phyloP scores from a whole-genome alignment of 2,113 vertebrate species.

The Morone saxatilis region DNA sequence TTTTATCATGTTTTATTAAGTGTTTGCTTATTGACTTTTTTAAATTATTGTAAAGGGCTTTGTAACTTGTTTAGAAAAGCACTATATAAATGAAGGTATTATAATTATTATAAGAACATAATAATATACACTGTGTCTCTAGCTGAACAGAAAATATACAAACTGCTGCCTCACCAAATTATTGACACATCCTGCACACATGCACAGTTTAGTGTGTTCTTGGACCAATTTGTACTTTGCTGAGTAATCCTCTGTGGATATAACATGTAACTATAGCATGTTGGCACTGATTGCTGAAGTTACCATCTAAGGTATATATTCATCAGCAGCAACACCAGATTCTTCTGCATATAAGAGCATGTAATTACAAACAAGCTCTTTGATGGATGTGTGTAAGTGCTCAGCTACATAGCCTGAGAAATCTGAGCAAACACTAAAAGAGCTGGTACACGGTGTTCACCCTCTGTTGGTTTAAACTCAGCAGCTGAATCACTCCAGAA shows the following conservation, averaged over 20 bases:
- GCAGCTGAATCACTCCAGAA: constrained; percentile 33
- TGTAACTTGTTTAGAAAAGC: too few relatives aligned
- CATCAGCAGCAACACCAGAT: constrained; percentile 7
- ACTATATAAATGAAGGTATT: too few relatives aligned
- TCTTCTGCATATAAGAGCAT: constrained; percentile 9
- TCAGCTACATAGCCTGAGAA: constrained; percentile 19
- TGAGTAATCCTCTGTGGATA: background rate
- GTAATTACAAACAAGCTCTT: constrained; percentile 27
- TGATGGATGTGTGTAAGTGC: background rate
- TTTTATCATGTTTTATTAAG: too few relatives aligned
- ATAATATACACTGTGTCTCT: background rate
- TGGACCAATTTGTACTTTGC: background rate
- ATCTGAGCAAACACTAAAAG: constrained; percentile 36
- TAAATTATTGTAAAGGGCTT: too few relatives aligned
- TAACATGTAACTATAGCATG: background rate
- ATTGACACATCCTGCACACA: background rate
- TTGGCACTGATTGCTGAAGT: background rate
- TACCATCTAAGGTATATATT: background rate
- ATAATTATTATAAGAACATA: too few relatives aligned
- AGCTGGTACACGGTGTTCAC: constrained; percentile 11
- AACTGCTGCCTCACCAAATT: background rate
- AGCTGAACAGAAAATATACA: background rate
- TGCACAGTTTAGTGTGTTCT: background rate
- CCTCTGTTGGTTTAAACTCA: constrained; percentile 13
- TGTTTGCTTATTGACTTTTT: too few relatives aligned